These are phyloP conservation scores for Oriolus oriolus DNA, from an alignment of 2,113 vertebrate genomes.

Conservation along the genomic window DNA sequence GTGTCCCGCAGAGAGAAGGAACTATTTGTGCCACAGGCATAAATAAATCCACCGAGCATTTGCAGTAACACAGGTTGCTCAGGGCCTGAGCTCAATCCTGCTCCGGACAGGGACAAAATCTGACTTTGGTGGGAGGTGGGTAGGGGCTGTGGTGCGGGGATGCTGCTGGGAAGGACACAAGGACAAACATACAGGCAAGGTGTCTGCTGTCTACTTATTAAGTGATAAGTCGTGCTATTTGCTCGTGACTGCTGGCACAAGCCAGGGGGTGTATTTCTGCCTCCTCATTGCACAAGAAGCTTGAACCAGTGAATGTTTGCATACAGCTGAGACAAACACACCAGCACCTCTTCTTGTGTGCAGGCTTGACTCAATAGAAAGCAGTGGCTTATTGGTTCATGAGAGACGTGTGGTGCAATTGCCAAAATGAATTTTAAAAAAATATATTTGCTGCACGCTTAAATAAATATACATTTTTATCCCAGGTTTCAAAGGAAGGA, in stretches of 20 bases:
- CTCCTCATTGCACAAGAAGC: neutral
- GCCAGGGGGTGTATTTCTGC: neutral
- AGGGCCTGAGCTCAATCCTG: neutral
- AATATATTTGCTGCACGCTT: neutral
- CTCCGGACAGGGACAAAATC: neutral
- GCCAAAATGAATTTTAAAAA: neutral
- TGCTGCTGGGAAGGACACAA: rapidly evolving
- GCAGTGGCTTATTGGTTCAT: neutral
- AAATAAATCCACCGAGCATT: conserved; percentile 42
- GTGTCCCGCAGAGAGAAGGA: neutral
- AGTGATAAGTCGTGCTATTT: neutral
- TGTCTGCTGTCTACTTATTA: neutral
- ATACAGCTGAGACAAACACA: neutral
- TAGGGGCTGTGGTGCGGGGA: rapidly evolving
- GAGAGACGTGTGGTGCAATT: neutral
- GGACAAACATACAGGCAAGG: rapidly evolving
- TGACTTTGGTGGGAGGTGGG: neutral
- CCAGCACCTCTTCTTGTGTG: neutral
- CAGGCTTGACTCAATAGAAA: neutral
- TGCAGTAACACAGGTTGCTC: neutral
- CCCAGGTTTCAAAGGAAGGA: neutral
- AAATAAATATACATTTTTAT: neutral
- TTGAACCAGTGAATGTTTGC: neutral
- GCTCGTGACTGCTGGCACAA: neutral
- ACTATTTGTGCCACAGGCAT: conserved; percentile 56